A percentile compares a stretch with the other conserved stretches of the same genome.
phyloP scores from a whole-genome alignment of 2,113 vertebrate species.

The Dipodomys merriami region DNA sequence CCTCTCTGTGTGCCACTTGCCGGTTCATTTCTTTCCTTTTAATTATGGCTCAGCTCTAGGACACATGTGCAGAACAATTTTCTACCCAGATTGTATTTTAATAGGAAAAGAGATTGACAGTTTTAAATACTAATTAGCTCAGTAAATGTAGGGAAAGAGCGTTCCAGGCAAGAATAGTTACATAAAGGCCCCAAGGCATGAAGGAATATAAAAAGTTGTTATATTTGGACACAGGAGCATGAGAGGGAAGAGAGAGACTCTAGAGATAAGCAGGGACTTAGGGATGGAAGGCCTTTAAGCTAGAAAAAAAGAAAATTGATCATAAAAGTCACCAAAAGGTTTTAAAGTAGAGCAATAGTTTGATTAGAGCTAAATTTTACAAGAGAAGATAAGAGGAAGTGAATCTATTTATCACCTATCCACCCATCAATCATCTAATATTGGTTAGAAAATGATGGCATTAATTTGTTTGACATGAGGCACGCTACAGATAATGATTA shows the following conservation, averaged over 20 bases:
- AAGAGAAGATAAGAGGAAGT: not conserved
- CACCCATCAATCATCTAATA: not conserved
- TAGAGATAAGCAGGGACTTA: not conserved
- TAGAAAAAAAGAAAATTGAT: slow-evolving; percentile 41
- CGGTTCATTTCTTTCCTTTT: slow-evolving; percentile 18
- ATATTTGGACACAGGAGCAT: not conserved
- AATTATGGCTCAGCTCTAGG: slow-evolving; percentile 17
- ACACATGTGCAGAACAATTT: not conserved
- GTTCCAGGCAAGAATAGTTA: not conserved
- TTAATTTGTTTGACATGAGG: not conserved
- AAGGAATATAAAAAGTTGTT: slow-evolving; percentile 37
- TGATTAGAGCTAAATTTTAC: slow-evolving; percentile 19
- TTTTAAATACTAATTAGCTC: slow-evolving; percentile 51
- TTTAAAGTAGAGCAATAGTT: slow-evolving; percentile 34
- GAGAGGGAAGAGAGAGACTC: not conserved
- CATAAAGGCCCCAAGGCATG: not conserved
- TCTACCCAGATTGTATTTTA: slow-evolving; percentile 14
- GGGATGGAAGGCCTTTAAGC: not conserved
- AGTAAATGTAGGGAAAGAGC: not conserved
- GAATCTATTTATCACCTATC: not conserved
- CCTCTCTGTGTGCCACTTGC: not conserved
- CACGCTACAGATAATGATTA: not conserved
- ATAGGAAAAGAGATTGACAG: not conserved
- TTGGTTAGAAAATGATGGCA: not conserved
- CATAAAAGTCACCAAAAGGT: slow-evolving; percentile 10